phyloP scores from a whole-genome alignment of 2,113 vertebrate genomes.

The Lichenostomus cassidix region DNA sequence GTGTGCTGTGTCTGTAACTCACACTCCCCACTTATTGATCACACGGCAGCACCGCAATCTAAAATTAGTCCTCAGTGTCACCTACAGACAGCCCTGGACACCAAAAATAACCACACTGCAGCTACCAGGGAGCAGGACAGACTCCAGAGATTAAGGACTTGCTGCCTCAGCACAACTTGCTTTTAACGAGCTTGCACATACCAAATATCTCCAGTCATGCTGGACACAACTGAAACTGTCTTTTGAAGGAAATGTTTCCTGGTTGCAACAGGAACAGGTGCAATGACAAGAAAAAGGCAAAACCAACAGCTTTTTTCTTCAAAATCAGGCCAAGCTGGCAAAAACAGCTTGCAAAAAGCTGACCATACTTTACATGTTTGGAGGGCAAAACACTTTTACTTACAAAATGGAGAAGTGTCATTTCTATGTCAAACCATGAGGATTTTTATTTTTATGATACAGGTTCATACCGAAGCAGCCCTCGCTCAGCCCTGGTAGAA shows the following conservation, averaged over 20 bases:
- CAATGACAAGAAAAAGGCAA: background rate
- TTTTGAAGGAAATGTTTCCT: background rate
- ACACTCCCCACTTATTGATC: background rate
- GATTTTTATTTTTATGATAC: background rate
- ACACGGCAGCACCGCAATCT: fast-evolving
- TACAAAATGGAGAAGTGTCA: background rate
- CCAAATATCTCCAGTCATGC: fast-evolving
- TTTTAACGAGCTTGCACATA: background rate
- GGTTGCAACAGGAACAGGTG: background rate
- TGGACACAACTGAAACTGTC: background rate
- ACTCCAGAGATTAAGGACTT: background rate
- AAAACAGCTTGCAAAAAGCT: background rate
- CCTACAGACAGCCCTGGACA: background rate
- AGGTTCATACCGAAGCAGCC: background rate
- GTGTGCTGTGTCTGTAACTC: background rate
- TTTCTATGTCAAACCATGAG: background rate
- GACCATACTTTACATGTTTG: background rate
- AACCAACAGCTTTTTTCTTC: background rate
- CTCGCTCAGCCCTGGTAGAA: background rate
- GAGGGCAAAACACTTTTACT: background rate
- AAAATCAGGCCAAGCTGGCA: background rate
- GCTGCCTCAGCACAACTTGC: background rate
- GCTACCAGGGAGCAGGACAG: background rate
- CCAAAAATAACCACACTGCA: background rate
- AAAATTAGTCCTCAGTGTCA: background rate